These are phyloP conservation scores for Anguilla obscura DNA, from an alignment of 2,797 vertebrate species.

Conservation along the genomic window DNA sequence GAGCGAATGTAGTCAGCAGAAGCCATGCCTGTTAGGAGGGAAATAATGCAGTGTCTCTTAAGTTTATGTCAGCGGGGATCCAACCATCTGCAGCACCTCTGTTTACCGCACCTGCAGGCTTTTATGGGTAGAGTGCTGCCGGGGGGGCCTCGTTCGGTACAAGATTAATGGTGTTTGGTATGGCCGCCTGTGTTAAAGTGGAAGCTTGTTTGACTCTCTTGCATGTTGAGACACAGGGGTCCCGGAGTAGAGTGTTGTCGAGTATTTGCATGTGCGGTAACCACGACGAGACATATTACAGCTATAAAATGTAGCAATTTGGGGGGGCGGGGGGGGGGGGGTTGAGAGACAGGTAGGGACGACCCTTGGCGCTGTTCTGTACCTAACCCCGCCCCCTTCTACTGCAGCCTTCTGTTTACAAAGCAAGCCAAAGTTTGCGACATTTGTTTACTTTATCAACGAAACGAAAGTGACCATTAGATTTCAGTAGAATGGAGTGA, in stretches of 20 bases:
- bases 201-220: slow-evolving; percentile 63
- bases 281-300: slow-evolving; percentile 54
- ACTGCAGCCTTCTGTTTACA: slow-evolving; percentile 50
- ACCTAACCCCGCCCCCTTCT: background rate
- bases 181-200: slow-evolving; percentile 58
- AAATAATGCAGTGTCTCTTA: background rate
- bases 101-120: background rate
- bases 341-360: no score
- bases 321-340: slow-evolving; percentile 22
- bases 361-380: background rate
- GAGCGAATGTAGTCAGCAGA: background rate
- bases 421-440: slow-evolving; percentile 71
- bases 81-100: background rate
- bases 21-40: background rate
- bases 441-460: slow-evolving; percentile 53
- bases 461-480: slow-evolving; percentile 35
- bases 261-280: slow-evolving; percentile 69
- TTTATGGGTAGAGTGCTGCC: slow-evolving; percentile 20
- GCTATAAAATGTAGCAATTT: slow-evolving; percentile 67
- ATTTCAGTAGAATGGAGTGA: slow-evolving; percentile 39
- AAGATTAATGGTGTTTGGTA: slow-evolving; percentile 40
- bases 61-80: background rate
- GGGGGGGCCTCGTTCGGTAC: slow-evolving; percentile 43
- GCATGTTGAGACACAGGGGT: slow-evolving; percentile 68
- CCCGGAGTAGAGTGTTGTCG: slow-evolving; percentile 56